phyloP scores from a whole-genome alignment of 1,140 invertebrate species.

The Drosophila kohkoa region DNA sequence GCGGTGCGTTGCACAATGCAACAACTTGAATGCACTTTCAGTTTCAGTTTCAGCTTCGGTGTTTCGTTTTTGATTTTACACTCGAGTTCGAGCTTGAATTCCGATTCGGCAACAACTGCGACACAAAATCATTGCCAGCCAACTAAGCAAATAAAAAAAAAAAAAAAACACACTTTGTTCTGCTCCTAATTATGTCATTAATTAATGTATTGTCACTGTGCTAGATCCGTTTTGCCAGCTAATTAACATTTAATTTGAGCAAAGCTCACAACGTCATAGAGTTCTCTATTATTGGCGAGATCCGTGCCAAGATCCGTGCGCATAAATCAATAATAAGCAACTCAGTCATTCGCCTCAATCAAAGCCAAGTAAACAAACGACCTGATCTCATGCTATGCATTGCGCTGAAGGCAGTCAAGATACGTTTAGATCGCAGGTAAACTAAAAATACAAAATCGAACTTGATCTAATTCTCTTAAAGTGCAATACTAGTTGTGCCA shows the following conservation, averaged over 20 bases:
- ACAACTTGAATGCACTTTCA: conserved; percentile 54
- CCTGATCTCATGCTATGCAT: conserved; percentile 37
- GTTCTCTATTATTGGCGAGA: conserved; percentile 45
- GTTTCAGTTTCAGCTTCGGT: conserved; percentile 43
- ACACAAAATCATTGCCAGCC: conserved; percentile 35
- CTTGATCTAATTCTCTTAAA: conserved; percentile 72
- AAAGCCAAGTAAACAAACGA: conserved; percentile 18
- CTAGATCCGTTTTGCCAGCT: conserved; percentile 67
- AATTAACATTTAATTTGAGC: conserved; percentile 70
- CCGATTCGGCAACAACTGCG: conserved; percentile 24
- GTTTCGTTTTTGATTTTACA: background rate
- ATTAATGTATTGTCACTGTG: conserved; percentile 34
- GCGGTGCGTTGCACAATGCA: conserved; percentile 73
- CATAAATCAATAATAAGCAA: conserved; percentile 76
- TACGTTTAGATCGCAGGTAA: conserved; percentile 10
- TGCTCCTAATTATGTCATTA: conserved; percentile 57
- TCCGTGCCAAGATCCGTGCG: conserved; percentile 69
- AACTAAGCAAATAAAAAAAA: background rate
- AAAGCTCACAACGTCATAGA: conserved; percentile 20
- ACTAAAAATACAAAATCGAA: conserved; percentile 49
- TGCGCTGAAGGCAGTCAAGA: conserved; percentile 48
- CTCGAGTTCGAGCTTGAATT: conserved; percentile 6
- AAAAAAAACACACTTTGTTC: conserved; percentile 34
- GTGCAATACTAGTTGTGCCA: conserved; percentile 54
- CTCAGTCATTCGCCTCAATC: conserved; percentile 32